Evolutionary conservation across 2,113 vertebrate genomes (phyloP), one percentile per base, ranked within the genome.

Genomic region (Rhegmatorhina hoffmannsi): DNA sequence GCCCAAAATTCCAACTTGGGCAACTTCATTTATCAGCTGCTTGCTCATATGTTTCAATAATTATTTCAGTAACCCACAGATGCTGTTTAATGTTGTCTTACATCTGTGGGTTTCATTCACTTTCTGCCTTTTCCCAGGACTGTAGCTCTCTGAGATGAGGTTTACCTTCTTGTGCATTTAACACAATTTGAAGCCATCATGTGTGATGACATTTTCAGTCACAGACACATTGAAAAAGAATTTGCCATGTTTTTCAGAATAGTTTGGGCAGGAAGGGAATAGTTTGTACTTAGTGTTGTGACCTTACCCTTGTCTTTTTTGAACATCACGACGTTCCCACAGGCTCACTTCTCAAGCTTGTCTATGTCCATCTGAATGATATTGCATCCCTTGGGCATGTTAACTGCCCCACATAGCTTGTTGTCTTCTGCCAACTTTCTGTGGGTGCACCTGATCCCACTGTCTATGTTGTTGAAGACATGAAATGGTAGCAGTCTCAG

Each of bases 371-470:
- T 25, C 43, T 44, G 34, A 8, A 13, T 21, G 23, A 8, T 1
- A 17, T 13, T 9, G 13, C 10, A 6, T 24, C 13, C n/a, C 43
- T 58, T 0, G 0, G 36, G 17, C 11, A 4, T 26, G 19, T 29
- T 24, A 47, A 6, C 8, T 4, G 7, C 28, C 46, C 9, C 25
- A 5, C 25, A 50, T 33, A 33, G 25, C 8, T 44, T 73, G 53
- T 4, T 81, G 15, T 29, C 4, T 5, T 34, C 59, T 50, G 25
- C 11, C 52, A 60, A 56, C 9, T 20, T 7, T 1, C 25, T 43
- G 43, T 52, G 16, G 17, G 7, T 62, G 36, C 9, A 6, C 26
- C n/a, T 2, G 10, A 24, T 20, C 38, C n/a, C 23, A 28, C 36
- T 31, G 16, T 14, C 75, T 43, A 1, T 36, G 33, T 1, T 78